phyloP scores from a whole-genome alignment of 2,797 vertebrate genomes.

The Synanceia verrucosa region DNA sequence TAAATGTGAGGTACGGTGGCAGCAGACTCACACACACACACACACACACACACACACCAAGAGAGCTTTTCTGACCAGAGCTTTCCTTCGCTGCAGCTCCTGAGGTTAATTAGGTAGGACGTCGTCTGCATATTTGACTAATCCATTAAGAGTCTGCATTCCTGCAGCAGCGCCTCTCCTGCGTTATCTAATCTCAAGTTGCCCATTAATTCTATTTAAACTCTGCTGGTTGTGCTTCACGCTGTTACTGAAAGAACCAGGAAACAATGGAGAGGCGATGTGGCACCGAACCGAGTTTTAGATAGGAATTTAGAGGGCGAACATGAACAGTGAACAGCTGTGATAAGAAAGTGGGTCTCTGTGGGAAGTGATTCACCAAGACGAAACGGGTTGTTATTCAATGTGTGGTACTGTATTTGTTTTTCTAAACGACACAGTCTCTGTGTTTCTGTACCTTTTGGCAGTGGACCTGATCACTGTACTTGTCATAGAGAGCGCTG shows the following conservation, averaged over 20 bases:
- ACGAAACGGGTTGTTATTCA: slow-evolving; percentile 3
- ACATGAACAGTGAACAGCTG: slow-evolving; percentile 18
- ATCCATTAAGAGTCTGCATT: slow-evolving; percentile 57
- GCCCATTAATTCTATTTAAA: slow-evolving; percentile 58
- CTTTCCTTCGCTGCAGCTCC: slow-evolving; percentile 22
- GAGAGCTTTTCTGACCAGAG: slow-evolving; percentile 2
- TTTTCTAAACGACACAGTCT: not conserved
- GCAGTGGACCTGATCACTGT: not conserved
- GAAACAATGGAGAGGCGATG: slow-evolving; percentile 37
- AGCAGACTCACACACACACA: not conserved
- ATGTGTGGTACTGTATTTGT: slow-evolving; percentile 2
- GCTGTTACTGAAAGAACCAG: slow-evolving; percentile 20
- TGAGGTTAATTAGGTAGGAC: slow-evolving; percentile 63
- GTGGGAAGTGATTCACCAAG: slow-evolving; percentile 15
- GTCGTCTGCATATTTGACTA: slow-evolving; percentile 61
- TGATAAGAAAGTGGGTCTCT: slow-evolving; percentile 34
- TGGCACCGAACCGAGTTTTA: slow-evolving; percentile 6
- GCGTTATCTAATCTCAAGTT: slow-evolving; percentile 60
- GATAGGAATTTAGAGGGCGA: slow-evolving; percentile 15
- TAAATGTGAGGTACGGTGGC: not conserved
- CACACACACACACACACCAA: slow-evolving; percentile 5
- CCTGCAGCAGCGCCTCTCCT: slow-evolving; percentile 46
- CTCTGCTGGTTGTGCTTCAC: slow-evolving; percentile 28
- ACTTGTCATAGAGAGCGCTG: not conserved
- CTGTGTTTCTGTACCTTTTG: not conserved